Evolutionary conservation across 2,888 invertebrate genomes (phyloP).

Genomic region (Chironomus riparius): DNA sequence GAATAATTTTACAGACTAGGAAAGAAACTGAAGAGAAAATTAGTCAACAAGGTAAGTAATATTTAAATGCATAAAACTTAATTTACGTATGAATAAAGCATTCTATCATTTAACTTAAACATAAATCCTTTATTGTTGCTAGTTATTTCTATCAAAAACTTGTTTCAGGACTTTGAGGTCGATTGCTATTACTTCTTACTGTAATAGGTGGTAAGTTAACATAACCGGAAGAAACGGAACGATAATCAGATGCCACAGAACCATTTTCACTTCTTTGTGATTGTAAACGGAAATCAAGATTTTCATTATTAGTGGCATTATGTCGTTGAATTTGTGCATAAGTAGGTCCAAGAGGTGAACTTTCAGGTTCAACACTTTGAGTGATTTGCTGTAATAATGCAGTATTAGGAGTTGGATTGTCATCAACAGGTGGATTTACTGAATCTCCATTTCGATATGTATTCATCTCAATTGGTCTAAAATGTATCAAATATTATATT

Average conservation of each 20-base stretch:
- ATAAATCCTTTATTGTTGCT: neutral
- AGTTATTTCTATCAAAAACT: neutral
- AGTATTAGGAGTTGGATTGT: neutral
- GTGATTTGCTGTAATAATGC: neutral
- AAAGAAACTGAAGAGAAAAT: no score
- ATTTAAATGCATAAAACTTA: neutral
- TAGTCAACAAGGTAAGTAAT: neutral
- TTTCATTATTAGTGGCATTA: constrained; percentile 4
- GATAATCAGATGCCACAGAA: neutral
- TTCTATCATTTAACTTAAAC: neutral
- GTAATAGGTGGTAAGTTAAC: neutral
- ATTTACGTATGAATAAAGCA: neutral
- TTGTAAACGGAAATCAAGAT: constrained; percentile 25
- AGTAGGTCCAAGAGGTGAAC: neutral
- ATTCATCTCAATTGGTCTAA: constrained; percentile 19
- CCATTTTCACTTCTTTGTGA: neutral
- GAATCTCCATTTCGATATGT: constrained; percentile 5
- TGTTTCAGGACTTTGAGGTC: constrained; percentile 24
- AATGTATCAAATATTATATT: neutral
- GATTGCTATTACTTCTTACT: neutral
- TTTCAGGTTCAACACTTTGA: neutral
- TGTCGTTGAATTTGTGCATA: constrained; percentile 9
- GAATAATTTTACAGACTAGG: no score
- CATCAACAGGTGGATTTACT: neutral
- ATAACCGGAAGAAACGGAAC: neutral